Conservation (phyloP, 1,140 invertebrate genomes). For the Drosophila miranda region DNA sequence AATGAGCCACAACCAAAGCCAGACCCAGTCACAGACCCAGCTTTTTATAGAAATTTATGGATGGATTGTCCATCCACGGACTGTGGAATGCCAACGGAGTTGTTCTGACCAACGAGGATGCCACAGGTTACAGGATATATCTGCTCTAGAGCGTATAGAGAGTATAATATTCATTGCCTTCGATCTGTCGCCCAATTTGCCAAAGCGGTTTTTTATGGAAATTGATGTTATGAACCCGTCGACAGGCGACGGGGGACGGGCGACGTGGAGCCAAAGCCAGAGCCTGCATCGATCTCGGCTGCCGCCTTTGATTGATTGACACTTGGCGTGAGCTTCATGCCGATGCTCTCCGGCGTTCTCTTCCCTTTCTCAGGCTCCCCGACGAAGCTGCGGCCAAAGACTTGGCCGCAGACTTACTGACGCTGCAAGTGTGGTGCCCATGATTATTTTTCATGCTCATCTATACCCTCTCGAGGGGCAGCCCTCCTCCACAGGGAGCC, state of each 20-base stretch:
- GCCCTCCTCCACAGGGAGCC: too few relatives aligned
- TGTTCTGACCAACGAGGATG: background rate
- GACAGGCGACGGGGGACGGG: conserved; percentile 38
- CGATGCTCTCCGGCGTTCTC: conserved; percentile 13
- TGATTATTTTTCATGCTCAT: conserved; percentile 74
- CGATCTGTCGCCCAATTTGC: conserved; percentile 26
- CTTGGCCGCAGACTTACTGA: conserved; percentile 68
- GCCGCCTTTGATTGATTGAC: conserved; percentile 65
- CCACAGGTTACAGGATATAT: conserved; percentile 24
- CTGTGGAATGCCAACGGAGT: conserved; percentile 5
- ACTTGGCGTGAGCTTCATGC: conserved; percentile 67
- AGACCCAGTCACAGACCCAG: conserved; percentile 39
- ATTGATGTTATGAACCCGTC: conserved; percentile 75
- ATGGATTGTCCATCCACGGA: background rate
- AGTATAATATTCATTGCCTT: conserved; percentile 34
- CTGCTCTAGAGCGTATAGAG: too few relatives aligned
- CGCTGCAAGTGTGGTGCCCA: conserved; percentile 53
- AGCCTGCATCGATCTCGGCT: conserved; percentile 31
- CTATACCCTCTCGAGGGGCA: conserved; percentile 16
- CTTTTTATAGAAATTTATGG: conserved; percentile 22
- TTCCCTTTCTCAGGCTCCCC: conserved; percentile 6
- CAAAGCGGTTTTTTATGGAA: conserved; percentile 63
- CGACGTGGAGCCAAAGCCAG: too few relatives aligned
- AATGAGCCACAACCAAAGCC: conserved; percentile 9
- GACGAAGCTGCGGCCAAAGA: conserved; percentile 36